phyloP scores from a whole-genome alignment of 64 coral and sea anemone species.

The Orbicella faveolata region DNA sequence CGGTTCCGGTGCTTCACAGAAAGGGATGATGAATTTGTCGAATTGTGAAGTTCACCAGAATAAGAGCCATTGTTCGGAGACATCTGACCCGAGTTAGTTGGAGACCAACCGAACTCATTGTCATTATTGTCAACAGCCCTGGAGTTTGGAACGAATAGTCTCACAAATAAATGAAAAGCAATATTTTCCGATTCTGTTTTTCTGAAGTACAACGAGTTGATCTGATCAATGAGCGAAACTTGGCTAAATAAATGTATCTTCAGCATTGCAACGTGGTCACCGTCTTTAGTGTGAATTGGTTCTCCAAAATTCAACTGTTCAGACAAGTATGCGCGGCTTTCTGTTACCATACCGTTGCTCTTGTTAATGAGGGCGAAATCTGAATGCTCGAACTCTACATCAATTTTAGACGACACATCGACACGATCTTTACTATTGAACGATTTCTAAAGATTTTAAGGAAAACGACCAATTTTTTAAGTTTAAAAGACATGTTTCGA shows the following conservation, averaged over 20 bases:
- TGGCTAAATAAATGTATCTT: conserved; percentile 26
- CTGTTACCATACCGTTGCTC: conserved; percentile 29
- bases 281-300: conserved; percentile 29
- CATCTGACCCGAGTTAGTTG: too few species aligned
- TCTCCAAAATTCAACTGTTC: conserved; percentile 46
- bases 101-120: too few species aligned
- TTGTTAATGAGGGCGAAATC: conserved; percentile 30
- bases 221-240: conserved; percentile 15
- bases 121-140: background rate
- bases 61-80: too few species aligned
- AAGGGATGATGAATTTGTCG: too few species aligned
- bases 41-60: too few species aligned
- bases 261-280: conserved; percentile 11
- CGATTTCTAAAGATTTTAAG: too few species aligned
- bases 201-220: background rate
- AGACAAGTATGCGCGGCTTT: background rate
- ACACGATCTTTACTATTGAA: conserved; percentile 43
- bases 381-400: conserved; percentile 39
- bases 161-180: conserved; percentile 9
- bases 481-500: too few species aligned
- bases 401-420: conserved; percentile 12
- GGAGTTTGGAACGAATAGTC: conserved; percentile 29
- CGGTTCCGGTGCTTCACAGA: too few species aligned
- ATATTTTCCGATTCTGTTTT: background rate
- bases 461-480: too few species aligned